Evolutionary conservation across 2,113 vertebrate genomes (phyloP).

Genomic region (Actinemys pallida): DNA sequence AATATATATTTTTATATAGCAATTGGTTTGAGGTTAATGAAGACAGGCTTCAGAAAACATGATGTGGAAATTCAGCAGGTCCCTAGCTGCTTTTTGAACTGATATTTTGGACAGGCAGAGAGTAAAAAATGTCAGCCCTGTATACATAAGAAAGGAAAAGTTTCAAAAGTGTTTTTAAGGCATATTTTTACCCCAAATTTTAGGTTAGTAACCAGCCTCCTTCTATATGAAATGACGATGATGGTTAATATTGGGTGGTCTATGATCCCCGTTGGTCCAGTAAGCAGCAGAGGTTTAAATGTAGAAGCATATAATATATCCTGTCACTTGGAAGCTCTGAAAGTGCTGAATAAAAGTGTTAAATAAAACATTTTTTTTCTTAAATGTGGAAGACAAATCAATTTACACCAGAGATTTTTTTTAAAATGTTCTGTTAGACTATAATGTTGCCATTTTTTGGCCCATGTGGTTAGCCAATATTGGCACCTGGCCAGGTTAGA

Average conservation of each 20-base stretch:
- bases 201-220: not conserved
- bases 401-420: not conserved
- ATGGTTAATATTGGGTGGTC: fast-evolving
- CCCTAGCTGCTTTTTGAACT: not conserved
- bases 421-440: not conserved
- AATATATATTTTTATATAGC: not conserved
- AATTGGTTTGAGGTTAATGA: not conserved
- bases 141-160: not conserved
- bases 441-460: not conserved
- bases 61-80: not conserved
- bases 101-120: not conserved
- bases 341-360: not conserved
- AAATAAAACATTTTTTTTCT: not conserved
- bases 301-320: not conserved
- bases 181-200: not conserved
- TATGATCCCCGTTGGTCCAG: not conserved
- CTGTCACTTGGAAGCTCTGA: not conserved
- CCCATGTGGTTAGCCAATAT: no score
- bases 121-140: not conserved
- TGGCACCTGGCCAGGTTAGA: no score
- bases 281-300: not conserved
- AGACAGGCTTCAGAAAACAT: not conserved
- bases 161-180: not conserved
- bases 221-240: not conserved
- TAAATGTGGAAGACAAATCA: not conserved